Base-by-base conservation (phyloP, 30 jellyfish, hydroid and myxozoan genomes). In the Aurelia aurita complex sp. Pacific region DNA sequence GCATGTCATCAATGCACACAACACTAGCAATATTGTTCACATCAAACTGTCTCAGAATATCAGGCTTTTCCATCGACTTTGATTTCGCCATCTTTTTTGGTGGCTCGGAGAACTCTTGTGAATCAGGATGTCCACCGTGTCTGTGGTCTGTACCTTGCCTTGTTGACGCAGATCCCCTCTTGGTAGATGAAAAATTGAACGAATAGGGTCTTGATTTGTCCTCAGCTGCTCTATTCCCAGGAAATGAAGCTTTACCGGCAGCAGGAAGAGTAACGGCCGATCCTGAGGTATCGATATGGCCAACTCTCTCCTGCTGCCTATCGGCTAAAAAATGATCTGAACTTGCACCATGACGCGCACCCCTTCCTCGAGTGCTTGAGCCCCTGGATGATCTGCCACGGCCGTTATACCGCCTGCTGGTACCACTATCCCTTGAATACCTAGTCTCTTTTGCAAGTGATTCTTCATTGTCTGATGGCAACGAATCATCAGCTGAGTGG, bases 271-370 rank as follows among this genome's bases (percentile, higher is more conserved):
- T 79, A 52, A 43, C 80, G 42, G 79, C 90, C 85, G 61, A 78
- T 61, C 73, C 96, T 75, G 97, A 88, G 93, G 97, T 67, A 55
- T 71, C 88, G 72, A 72, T 85, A 43, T 83, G 90, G 69, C 98
- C 92, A 42, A 87, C 97, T 88, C 97, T 73, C 40, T 83, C 96
- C 98, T 94, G 98, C 98, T 94, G 98, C 98, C 98, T 94, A 79
- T 94, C 91, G 91, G 81, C 97, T 94, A 94, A 94, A 94, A 94
- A 94, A 94, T 85, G 92, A 80, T 75, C 81, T 32, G 92, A 15
- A 38, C 74, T 80, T 78, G 85, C 88, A 60, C 97, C 97, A 57
- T 85, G 88, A 35, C 96, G 88, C 17, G 89, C 42, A 5, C 89
- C 89, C 33, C 80, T 77, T 43, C 89, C 95, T 29, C 95, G 78